phyloP scores from a whole-genome alignment of 2,888 invertebrate species.

The Athrips mouffetella region DNA sequence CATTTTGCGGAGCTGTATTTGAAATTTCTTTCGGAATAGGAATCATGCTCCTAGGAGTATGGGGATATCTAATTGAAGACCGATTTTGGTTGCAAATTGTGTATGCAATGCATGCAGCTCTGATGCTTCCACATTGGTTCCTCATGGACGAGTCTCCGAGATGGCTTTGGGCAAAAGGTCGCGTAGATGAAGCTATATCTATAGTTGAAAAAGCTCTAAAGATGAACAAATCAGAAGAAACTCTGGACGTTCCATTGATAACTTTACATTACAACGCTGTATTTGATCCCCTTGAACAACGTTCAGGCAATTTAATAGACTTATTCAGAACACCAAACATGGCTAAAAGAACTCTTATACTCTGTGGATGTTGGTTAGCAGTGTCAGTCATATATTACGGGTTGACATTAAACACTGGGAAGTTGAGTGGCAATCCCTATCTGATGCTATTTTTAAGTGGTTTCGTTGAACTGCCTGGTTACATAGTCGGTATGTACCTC shows the following conservation, averaged over 20 bases:
- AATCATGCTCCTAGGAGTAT: slow-evolving; percentile 89
- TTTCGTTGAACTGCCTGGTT: slow-evolving; percentile 89
- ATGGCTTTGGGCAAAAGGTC: slow-evolving; percentile 92
- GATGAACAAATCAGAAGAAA: slow-evolving; percentile 81
- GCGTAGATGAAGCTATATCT: slow-evolving; percentile 84
- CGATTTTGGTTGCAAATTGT: slow-evolving; percentile 85
- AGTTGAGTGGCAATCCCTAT: slow-evolving; percentile 88
- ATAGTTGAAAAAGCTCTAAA: slow-evolving; percentile 86
- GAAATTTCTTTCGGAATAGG: slow-evolving; percentile 89
- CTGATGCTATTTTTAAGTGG: slow-evolving; percentile 88
- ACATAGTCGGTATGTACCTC: slow-evolving; percentile 82
- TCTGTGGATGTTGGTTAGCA: slow-evolving; percentile 92
- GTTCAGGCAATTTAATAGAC: slow-evolving; percentile 81
- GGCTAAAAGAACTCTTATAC: slow-evolving; percentile 86
- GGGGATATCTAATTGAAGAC: slow-evolving; percentile 88
- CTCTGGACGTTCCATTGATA: slow-evolving; percentile 81
- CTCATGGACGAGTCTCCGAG: slow-evolving; percentile 92
- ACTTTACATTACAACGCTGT: slow-evolving; percentile 8
- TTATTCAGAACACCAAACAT: slow-evolving; percentile 88
- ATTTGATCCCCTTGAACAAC: slow-evolving; percentile 37
- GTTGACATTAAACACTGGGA: slow-evolving; percentile 87
- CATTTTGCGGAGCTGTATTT: slow-evolving; percentile 89
- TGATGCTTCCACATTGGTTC: slow-evolving; percentile 89
- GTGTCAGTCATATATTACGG: slow-evolving; percentile 92
- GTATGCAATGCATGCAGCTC: slow-evolving; percentile 85